Conservation (phyloP, 2,797 vertebrate genomes). For the Crotalus adamanteus region DNA sequence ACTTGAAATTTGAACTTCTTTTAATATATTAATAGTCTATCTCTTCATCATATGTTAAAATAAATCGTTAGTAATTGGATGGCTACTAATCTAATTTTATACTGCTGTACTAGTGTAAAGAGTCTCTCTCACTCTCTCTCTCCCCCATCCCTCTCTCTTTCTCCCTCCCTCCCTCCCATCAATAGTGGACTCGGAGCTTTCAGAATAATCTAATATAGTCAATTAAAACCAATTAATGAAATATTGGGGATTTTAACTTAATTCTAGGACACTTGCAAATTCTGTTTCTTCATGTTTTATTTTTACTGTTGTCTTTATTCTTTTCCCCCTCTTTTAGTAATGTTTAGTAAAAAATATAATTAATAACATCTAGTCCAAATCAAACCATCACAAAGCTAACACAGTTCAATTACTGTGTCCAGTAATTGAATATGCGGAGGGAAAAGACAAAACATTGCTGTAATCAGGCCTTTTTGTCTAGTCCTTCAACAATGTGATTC, state of each 20-base stretch:
- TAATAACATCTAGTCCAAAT: neutral
- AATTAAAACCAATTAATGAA: neutral
- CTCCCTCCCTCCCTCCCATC: neutral
- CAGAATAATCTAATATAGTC: neutral
- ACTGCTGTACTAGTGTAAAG: neutral
- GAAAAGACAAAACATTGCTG: neutral
- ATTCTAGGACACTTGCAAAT: neutral
- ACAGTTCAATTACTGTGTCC: neutral
- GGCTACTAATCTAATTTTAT: neutral
- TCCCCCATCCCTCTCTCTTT: neutral
- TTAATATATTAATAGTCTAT: neutral
- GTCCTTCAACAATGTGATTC: neutral
- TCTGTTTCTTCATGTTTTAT: neutral
- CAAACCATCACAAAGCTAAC: neutral
- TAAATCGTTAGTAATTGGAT: neutral
- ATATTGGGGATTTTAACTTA: neutral
- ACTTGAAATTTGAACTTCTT: neutral
- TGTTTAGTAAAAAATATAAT: neutral
- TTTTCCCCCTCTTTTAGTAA: neutral
- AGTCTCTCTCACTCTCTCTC: neutral
- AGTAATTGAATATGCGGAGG: neutral
- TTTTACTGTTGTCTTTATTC: neutral
- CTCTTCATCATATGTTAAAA: neutral
- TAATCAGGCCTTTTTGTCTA: neutral
- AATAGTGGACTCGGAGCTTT: neutral